Base-by-base conservation (phyloP, 2,113 vertebrate species). In the Rhodinocichla rosea region DNA sequence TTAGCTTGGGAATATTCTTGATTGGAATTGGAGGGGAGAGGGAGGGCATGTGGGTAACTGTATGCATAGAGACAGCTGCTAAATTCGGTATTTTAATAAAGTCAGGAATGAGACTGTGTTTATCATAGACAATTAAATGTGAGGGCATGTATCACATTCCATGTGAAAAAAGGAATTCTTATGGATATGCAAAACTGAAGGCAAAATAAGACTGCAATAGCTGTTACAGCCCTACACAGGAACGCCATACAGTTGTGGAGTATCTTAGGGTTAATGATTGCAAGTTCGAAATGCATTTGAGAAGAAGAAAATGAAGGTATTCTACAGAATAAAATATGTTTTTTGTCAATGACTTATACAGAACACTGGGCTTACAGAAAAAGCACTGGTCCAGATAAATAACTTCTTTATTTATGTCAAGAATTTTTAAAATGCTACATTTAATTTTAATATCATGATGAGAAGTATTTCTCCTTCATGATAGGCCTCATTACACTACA, bases 361-460 rank as follows among this genome's bases (percentile, higher is more conserved):
- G 98, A 97, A 97, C 97, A 98, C 94, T 97, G 91, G 92, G 94
- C 95, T 97, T 97, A 98, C 95, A 96, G 96, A 92, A 97, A 97
- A 98, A 94, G 95, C 98, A 97, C 78, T 97, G 97, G 97, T 98
- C 97, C 98, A 97, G 95, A 97, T 92, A 98, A 98, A 96, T 97
- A 98, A 95, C 91, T 97, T 97, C 96, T 97, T 97, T 98, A 98
- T 98, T 98, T 98, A 97, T 98, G 96, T 96, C 89, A 97, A 96
- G 83, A 94, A 96, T 96, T 97, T 98, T 37, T 95, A 97, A 98
- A 98, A 97, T 98, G 97, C 97, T 98, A 95, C 97, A 98, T 98
- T 98, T 98, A 98, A 98, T 98, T 97, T 98, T 98, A 98, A 97
- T 98, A 98, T 96, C 95, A 97, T 89, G 92, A 98, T 97, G 93